These are phyloP conservation scores for Alviniconcha marisindica DNA, from an alignment of 1,140 invertebrate genomes.

Conservation along the genomic window DNA sequence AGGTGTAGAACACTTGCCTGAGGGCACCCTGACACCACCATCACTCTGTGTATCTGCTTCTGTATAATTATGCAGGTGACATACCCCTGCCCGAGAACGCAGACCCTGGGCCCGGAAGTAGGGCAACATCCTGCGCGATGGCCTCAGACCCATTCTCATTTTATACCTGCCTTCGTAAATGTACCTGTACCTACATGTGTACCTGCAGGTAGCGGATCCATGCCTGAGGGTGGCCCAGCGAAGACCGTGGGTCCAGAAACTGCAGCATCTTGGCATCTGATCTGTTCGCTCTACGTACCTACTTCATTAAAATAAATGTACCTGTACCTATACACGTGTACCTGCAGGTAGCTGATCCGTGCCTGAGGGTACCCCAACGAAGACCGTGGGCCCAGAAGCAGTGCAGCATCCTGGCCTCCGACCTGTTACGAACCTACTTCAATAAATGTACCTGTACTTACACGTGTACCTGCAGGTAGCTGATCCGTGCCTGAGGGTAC, in stretches of 20 bases:
- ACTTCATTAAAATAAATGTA: no score
- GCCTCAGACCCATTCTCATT: slow-evolving; percentile 86
- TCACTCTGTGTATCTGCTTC: no score
- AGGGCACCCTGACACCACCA: slow-evolving; percentile 83
- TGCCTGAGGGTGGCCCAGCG: slow-evolving; percentile 84
- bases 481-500: slow-evolving; percentile 84
- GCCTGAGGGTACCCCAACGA: slow-evolving; percentile 83
- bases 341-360: slow-evolving; percentile 80
- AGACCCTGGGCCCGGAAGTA: slow-evolving; percentile 86
- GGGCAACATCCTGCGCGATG: slow-evolving; percentile 85
- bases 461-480: slow-evolving; percentile 84
- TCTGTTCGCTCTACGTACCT: no score
- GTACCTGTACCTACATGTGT: neutral
- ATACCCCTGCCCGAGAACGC: slow-evolving; percentile 84
- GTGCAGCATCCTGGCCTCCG: slow-evolving; percentile 85
- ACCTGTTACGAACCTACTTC: slow-evolving; percentile 86
- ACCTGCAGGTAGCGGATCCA: slow-evolving; percentile 77
- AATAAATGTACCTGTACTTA: slow-evolving; percentile 62
- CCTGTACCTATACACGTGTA: neutral
- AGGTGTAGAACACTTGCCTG: slow-evolving; percentile 81
- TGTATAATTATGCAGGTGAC: slow-evolving; percentile 4
- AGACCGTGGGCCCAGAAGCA: slow-evolving; percentile 86
- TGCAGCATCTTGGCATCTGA: slow-evolving; percentile 86
- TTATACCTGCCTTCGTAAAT: no score
- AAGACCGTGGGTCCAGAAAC: slow-evolving; percentile 85